A percentile compares a stretch with the other conserved stretches of the same genome.
Conservation (phyloP, 1,140 invertebrate genomes). For the Tigriopus japonicus region DNA sequence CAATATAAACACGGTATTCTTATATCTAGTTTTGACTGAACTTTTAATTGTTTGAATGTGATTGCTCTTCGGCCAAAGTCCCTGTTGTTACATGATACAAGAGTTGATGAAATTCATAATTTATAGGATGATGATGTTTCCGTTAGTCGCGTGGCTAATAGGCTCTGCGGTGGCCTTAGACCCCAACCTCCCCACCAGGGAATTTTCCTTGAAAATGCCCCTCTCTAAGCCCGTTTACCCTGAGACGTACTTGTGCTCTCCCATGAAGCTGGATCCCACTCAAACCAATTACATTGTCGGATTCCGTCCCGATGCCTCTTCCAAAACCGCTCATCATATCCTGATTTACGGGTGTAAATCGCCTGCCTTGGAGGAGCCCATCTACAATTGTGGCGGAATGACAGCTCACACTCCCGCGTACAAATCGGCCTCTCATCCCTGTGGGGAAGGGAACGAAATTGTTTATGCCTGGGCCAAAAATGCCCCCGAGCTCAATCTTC, state of each 20-base stretch:
- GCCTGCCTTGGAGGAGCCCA: slow-evolving; percentile 46
- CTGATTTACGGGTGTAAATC: slow-evolving; percentile 74
- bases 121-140: too few relatives aligned
- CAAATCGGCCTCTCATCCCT: slow-evolving; percentile 1
- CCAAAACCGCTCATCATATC: slow-evolving; percentile 85
- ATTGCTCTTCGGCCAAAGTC: too few relatives aligned
- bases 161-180: too few relatives aligned
- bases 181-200: too few relatives aligned
- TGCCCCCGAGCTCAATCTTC: slow-evolving; percentile 63
- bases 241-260: not conserved
- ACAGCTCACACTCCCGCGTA: too few relatives aligned
- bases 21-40: too few relatives aligned
- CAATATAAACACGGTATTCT: too few relatives aligned
- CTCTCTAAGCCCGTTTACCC: not conserved
- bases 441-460: slow-evolving; percentile 38
- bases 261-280: not conserved
- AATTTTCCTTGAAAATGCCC: too few relatives aligned
- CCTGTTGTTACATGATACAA: too few relatives aligned
- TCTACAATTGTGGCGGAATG: slow-evolving; percentile 26
- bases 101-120: too few relatives aligned
- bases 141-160: too few relatives aligned
- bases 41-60: too few relatives aligned
- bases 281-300: slow-evolving; percentile 39
- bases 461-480: slow-evolving; percentile 94
- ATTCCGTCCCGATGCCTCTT: slow-evolving; percentile 80